Evolutionary conservation across 2,113 vertebrate genomes (phyloP).

Genomic region (Pavo muticus): DNA sequence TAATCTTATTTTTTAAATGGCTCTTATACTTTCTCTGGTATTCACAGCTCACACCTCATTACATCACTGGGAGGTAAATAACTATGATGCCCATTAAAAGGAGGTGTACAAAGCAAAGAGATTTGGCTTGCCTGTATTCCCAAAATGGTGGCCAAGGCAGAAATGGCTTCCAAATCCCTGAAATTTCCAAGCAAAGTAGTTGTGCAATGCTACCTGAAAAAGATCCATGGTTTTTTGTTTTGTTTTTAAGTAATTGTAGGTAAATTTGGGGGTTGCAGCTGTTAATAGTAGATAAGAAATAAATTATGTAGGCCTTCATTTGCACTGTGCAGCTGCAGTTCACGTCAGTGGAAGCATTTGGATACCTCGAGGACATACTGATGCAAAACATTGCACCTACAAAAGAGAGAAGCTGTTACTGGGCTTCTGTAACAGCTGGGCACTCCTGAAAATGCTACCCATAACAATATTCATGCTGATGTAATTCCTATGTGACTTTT

Average conservation of each 20-base stretch:
- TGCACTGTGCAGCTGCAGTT: constrained; percentile 11
- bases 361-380: constrained; percentile 20
- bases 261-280: neutral
- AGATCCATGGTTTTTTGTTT: neutral
- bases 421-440: neutral
- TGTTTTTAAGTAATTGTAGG: neutral
- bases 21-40: neutral
- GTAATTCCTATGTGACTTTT: neutral
- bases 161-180: neutral
- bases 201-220: neutral
- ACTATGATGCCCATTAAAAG: neutral
- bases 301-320: neutral
- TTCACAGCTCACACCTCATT: neutral
- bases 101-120: neutral
- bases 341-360: neutral
- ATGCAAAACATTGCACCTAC: constrained; percentile 47
- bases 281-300: constrained; percentile 6
- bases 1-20: neutral
- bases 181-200: neutral
- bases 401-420: constrained; percentile 6
- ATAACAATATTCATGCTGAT: neutral
- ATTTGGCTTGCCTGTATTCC: neutral
- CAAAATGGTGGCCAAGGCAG: neutral
- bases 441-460: neutral
- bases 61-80: neutral